Evolutionary conservation across 1,140 invertebrate species (phyloP).

Genomic region (Sinella curviseta): DNA sequence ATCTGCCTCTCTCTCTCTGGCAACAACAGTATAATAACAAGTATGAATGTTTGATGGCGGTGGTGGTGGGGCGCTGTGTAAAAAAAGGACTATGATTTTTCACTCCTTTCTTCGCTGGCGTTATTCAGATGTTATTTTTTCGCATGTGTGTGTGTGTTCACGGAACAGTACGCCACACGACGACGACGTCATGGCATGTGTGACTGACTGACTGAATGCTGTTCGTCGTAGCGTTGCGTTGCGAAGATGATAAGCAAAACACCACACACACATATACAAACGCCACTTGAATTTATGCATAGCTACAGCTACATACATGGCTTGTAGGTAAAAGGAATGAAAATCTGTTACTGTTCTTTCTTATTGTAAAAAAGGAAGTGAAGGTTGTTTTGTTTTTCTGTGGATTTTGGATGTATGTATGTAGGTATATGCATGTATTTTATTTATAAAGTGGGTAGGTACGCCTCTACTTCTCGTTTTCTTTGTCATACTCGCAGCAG

Average conservation of each 20-base stretch:
- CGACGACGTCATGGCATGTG: neutral
- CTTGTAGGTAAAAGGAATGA: no score
- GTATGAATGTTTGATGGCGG: neutral
- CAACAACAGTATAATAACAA: neutral
- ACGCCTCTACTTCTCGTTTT: no score
- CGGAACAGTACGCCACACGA: neutral
- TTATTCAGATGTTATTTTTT: neutral
- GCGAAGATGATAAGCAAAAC: neutral
- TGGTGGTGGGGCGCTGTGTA: neutral
- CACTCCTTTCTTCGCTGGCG: no score
- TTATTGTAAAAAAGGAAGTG: no score
- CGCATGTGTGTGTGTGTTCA: neutral
- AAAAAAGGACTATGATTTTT: neutral
- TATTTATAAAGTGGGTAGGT: no score
- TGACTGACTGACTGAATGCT: neutral
- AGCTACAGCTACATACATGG: no score
- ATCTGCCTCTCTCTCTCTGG: neutral
- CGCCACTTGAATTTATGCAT: no score
- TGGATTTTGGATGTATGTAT: no score
- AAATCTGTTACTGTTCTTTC: neutral
- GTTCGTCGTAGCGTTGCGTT: neutral
- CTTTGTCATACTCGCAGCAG: no score
- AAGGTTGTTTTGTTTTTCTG: no score
- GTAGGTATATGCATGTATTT: no score
- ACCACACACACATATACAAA: no score